Evolutionary conservation across 37 sponge, comb jelly and placozoan genomes (phyloP).

Genomic region (Cliona cf. orientalis): DNA sequence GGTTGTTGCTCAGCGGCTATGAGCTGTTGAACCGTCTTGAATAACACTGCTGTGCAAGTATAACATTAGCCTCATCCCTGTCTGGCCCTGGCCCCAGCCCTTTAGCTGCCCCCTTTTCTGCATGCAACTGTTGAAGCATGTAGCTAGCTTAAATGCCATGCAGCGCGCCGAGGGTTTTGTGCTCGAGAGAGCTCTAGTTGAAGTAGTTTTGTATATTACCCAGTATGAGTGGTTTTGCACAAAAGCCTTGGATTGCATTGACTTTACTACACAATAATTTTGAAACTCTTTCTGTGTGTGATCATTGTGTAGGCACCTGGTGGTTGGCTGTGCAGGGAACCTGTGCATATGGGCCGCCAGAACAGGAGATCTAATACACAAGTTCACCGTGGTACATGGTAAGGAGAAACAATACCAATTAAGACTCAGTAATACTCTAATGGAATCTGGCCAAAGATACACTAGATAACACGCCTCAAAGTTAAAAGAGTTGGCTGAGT

Average conservation of each 20-base stretch:
- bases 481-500: too few species aligned
- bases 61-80: too few species aligned
- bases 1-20: too few species aligned
- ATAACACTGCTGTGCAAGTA: too few species aligned
- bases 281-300: background rate
- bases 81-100: too few species aligned
- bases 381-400: conserved; percentile 25
- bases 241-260: too few species aligned
- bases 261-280: background rate
- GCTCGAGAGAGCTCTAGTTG: background rate
- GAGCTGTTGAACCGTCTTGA: too few species aligned
- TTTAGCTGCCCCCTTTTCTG: too few species aligned
- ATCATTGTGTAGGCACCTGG: conserved; percentile 39
- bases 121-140: background rate
- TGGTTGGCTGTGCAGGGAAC: conserved; percentile 53
- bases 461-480: too few species aligned
- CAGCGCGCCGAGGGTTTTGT: background rate
- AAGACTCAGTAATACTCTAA: too few species aligned
- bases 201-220: background rate
- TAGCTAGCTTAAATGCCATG: background rate
- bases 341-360: conserved; percentile 54
- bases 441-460: background rate
- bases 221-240: background rate
- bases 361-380: conserved; percentile 48
- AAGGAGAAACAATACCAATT: background rate